Conservation (phyloP, 37 sponge, comb jelly and placozoan genomes). For the Chondrosia reniformis region DNA sequence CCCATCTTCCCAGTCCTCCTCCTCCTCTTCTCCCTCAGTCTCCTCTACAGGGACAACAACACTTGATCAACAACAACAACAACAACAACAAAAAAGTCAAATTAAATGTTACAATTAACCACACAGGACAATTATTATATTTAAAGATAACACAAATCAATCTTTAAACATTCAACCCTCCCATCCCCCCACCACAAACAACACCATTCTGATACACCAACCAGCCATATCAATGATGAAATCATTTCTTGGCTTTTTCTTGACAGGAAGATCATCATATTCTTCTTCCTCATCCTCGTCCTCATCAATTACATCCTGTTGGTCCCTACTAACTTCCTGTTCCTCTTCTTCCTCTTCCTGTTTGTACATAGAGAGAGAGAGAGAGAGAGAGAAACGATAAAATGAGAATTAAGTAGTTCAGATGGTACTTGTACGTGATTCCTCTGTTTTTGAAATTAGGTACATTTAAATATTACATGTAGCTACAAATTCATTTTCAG, state of each 20-base stretch:
- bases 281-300: conserved; percentile 45
- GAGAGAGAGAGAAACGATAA: too few relatives aligned
- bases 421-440: too few relatives aligned
- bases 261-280: neutral
- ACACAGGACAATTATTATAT: too few relatives aligned
- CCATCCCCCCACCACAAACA: neutral
- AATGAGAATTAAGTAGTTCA: too few relatives aligned
- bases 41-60: conserved; percentile 25
- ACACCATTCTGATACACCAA: neutral
- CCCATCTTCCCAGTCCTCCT: conserved; percentile 35
- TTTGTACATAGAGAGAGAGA: too few relatives aligned
- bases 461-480: too few relatives aligned
- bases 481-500: too few relatives aligned
- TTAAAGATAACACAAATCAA: too few relatives aligned
- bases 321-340: conserved; percentile 17
- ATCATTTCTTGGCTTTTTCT: conserved; percentile 63
- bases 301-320: conserved; percentile 45
- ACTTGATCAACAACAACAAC: neutral
- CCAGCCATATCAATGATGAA: conserved; percentile 62
- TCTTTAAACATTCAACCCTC: too few relatives aligned
- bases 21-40: conserved; percentile 44
- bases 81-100: neutral
- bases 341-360: neutral
- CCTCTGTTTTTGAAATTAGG: too few relatives aligned
- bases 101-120: too few relatives aligned